Percentiles rank a stretch among this genome's conserved stretches.
Evolutionary conservation across 2,888 invertebrate genomes (phyloP).

Genomic region (Ernsta delagoae): DNA sequence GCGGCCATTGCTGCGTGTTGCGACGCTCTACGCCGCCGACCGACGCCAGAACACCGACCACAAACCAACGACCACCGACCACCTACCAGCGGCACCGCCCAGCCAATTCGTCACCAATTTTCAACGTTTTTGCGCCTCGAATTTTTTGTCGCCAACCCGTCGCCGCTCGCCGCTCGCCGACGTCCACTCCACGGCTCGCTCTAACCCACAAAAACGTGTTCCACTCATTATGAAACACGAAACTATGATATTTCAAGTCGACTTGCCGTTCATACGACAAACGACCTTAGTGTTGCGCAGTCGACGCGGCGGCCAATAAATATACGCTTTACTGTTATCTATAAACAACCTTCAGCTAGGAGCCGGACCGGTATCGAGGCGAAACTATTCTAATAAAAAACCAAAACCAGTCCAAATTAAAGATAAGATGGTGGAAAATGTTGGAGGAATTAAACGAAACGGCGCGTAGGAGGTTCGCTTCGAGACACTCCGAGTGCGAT

Average conservation of each 20-base stretch:
- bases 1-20: constrained; percentile 61
- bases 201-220: constrained; percentile 74
- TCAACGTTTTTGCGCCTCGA: constrained; percentile 38
- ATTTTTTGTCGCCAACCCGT: constrained; percentile 41
- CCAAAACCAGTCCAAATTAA: constrained; percentile 78
- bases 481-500: too few relatives aligned
- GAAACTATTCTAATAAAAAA: constrained; percentile 82
- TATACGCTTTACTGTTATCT: constrained; percentile 82
- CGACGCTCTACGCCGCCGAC: background rate
- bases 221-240: constrained; percentile 81
- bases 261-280: constrained; percentile 57
- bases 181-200: constrained; percentile 62
- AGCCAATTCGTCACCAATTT: constrained; percentile 43
- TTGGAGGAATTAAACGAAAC: constrained; percentile 52
- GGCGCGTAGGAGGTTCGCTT: constrained; percentile 47
- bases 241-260: constrained; percentile 78
- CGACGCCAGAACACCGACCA: background rate
- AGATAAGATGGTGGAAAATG: constrained; percentile 65
- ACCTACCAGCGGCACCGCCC: constrained; percentile 43
- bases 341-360: constrained; percentile 72
- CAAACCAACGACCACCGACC: too few relatives aligned
- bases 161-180: constrained; percentile 8
- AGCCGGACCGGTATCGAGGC: constrained; percentile 77
- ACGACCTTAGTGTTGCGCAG: constrained; percentile 70
- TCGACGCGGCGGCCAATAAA: constrained; percentile 67